Evolutionary conservation across 2,113 vertebrate species (phyloP).

Genomic region (Pangasianodon gigas): DNA sequence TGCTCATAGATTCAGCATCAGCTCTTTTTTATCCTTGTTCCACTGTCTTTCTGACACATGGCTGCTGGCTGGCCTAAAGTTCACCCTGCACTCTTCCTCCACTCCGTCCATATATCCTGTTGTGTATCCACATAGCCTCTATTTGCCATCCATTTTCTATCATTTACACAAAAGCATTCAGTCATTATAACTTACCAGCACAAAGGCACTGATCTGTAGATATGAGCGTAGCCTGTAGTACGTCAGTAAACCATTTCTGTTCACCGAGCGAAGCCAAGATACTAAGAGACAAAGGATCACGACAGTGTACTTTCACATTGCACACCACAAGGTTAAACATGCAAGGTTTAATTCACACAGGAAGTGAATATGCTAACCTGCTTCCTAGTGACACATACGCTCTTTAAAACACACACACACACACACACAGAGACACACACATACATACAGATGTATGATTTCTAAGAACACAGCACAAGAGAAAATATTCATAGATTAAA

Average conservation of each 20-base stretch:
- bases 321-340: neutral
- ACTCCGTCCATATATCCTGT: conserved; percentile 19
- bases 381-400: neutral
- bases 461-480: neutral
- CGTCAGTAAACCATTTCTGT: neutral
- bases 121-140: neutral
- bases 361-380: conserved; percentile 10
- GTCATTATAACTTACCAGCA: neutral
- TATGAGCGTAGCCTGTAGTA: neutral
- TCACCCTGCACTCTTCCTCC: conserved; percentile 27
- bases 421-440: neutral
- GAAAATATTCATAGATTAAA: neutral
- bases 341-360: conserved; percentile 12
- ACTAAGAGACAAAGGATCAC: neutral
- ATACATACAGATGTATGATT: neutral
- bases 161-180: neutral
- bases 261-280: neutral
- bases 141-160: neutral
- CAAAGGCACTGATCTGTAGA: neutral
- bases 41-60: conserved; percentile 18
- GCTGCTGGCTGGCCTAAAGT: conserved; percentile 6
- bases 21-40: conserved; percentile 22
- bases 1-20: conserved; percentile 3
- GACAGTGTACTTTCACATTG: neutral
- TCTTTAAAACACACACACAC: neutral